Conservation (phyloP, 2,113 vertebrate species). For the Cathartes aura region DNA sequence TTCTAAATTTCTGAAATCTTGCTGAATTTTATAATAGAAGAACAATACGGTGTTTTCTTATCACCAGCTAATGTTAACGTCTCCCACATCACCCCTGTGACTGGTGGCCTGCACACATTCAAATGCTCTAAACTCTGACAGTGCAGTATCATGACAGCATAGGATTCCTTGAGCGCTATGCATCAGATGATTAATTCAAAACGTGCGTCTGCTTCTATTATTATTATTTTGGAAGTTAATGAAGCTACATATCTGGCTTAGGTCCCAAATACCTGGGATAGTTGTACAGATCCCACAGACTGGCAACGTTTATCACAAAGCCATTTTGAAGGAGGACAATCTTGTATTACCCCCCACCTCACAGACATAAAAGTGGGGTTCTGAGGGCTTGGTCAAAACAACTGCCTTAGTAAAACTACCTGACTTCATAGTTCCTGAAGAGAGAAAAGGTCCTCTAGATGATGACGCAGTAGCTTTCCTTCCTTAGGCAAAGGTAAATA, state of each 20-base stretch:
- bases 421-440: not conserved
- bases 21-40: not conserved
- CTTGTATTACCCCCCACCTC: not conserved
- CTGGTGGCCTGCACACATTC: not conserved
- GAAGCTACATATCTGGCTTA: not conserved
- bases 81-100: not conserved
- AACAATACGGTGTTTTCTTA: not conserved
- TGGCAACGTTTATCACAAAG: fast-evolving
- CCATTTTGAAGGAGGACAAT: not conserved
- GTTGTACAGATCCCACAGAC: not conserved
- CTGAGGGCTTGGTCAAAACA: not conserved
- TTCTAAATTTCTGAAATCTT: not conserved
- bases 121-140: not conserved
- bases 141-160: too few species aligned
- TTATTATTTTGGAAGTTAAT: not conserved
- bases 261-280: not conserved
- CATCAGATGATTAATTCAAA: not conserved
- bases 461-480: not conserved
- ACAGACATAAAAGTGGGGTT: not conserved
- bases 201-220: not conserved
- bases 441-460: not conserved
- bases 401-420: not conserved
- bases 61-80: not conserved
- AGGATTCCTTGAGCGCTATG: not conserved
- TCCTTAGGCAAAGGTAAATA: not conserved